Evolutionary conservation across 2,113 vertebrate species (phyloP), one percentile per base, ranked within the genome.

Genomic region (Nansenia antarctica): DNA sequence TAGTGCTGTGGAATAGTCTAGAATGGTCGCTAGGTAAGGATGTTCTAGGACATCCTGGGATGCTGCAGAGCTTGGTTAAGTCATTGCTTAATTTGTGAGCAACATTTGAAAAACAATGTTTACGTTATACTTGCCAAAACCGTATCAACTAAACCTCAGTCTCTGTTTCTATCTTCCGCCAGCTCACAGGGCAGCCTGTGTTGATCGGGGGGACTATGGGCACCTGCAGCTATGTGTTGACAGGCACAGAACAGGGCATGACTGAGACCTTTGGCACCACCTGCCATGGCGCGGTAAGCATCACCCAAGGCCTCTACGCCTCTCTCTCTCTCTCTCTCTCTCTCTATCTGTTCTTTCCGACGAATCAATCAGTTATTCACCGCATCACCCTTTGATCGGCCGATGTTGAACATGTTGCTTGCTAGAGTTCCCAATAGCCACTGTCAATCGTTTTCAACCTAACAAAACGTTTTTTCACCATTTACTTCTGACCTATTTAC

Each of bases 151-250:
- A 39, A 39, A 2, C 9, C 0, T 12, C 15, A n/a, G 15, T 47
- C 20, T 31, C 3, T 29, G 7, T 31, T 18, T 70, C 68, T 76
- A n/a, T 84, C 29, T 39, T 4, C 52, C 64, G 39, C 4, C 91
- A 99, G 98, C 89, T 99, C 67, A 99, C 97, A 2, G 98, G 98
- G 26, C 98, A 99, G 70, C 98, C 96, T 0, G 97, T 99, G 49
- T 82, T 99, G 78, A 99, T 99, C 0, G 98, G 98, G 0, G 97
- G 98, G 39, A 99, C 98, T 2, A 99, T 98, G 98, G 98, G 98
- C 37, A 99, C 98, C 67, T 99, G 98, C 72, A 99, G 98, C 73
- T 99, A 99, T 0, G 97, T 99, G 68, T 91, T 99, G 45, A 99
- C 98, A 0, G 98, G 98, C 52, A 99, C 98, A 0, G 95, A 99